phyloP scores from a whole-genome alignment of 2,888 invertebrate species.

The Idaea dimidiata region DNA sequence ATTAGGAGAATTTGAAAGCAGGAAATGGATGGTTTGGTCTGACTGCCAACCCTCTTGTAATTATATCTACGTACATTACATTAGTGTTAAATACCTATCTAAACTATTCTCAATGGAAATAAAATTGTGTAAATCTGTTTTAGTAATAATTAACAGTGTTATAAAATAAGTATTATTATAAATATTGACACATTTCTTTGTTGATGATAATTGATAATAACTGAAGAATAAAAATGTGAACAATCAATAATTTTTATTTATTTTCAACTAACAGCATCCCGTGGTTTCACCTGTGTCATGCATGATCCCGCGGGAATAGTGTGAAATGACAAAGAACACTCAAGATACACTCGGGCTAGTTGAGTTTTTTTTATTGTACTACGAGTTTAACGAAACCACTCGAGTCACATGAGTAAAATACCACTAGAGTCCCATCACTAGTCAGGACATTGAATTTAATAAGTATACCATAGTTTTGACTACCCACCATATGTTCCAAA shows the following conservation, averaged over 20 bases:
- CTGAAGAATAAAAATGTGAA: conserved; percentile 70
- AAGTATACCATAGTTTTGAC: no score
- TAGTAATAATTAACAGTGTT: conserved; percentile 63
- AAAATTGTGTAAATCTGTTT: conserved; percentile 62
- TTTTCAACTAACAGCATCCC: conserved; percentile 4
- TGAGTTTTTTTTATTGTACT: no score
- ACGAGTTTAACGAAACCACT: no score
- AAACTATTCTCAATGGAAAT: conserved; percentile 53
- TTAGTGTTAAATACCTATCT: conserved; percentile 35
- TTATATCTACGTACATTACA: conserved; percentile 36
- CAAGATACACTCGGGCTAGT: no score
- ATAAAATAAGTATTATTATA: conserved; percentile 71
- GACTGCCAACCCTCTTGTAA: conserved; percentile 42
- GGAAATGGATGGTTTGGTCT: conserved; percentile 49
- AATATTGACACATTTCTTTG: conserved; percentile 74
- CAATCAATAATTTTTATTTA: conserved; percentile 32
- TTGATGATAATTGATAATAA: conserved; percentile 63
- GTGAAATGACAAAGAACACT: no score
- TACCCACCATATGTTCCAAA: no score
- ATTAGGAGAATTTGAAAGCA: conserved; percentile 60
- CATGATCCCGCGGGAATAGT: no score
- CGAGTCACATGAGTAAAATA: no score
- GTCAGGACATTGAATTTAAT: no score
- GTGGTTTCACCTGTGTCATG: not conserved
- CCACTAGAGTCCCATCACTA: no score